These are phyloP conservation scores for Aspiorhynchus laticeps DNA, from an alignment of 2,113 vertebrate species.

Conservation along the genomic window DNA sequence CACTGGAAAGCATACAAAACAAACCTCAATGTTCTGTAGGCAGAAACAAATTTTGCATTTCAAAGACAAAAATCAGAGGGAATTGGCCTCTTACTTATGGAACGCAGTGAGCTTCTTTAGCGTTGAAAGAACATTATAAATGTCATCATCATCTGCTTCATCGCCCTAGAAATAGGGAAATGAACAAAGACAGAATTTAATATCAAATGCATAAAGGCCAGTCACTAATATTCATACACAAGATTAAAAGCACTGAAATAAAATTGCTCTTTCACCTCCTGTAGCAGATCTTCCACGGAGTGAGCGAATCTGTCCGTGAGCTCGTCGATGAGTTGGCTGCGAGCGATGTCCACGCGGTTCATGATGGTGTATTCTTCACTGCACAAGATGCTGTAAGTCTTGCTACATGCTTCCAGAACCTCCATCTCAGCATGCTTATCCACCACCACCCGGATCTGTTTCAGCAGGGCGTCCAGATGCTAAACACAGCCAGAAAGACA, in stretches of 20 bases:
- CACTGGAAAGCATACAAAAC: conserved; percentile 73
- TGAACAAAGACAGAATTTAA: neutral
- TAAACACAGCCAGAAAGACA: conserved; percentile 51
- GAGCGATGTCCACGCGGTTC: conserved; percentile 97
- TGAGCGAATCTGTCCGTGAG: conserved; percentile 94
- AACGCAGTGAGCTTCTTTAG: conserved; percentile 96
- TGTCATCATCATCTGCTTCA: conserved; percentile 97
- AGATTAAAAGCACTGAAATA: neutral
- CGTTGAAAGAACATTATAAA: conserved; percentile 96
- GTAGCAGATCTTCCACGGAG: conserved; percentile 94
- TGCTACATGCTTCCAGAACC: conserved; percentile 97
- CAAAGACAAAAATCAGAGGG: neutral
- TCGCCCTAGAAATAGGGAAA: conserved; percentile 80
- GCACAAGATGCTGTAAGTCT: conserved; percentile 98
- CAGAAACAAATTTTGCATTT: conserved; percentile 27
- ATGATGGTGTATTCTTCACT: conserved; percentile 99
- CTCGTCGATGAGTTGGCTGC: conserved; percentile 97
- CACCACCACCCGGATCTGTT: conserved; percentile 97
- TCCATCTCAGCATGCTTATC: conserved; percentile 97
- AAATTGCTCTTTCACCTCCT: conserved; percentile 80
- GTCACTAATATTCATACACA: neutral
- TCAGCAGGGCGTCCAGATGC: conserved; percentile 95
- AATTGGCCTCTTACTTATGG: conserved; percentile 87
- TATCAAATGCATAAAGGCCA: neutral
- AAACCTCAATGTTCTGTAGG: neutral